A percentile compares a stretch with the other conserved stretches of the same genome.
These are phyloP conservation scores for Tetanocera ferruginea DNA, from an alignment of 2,888 invertebrate species.

Conservation along the genomic window DNA sequence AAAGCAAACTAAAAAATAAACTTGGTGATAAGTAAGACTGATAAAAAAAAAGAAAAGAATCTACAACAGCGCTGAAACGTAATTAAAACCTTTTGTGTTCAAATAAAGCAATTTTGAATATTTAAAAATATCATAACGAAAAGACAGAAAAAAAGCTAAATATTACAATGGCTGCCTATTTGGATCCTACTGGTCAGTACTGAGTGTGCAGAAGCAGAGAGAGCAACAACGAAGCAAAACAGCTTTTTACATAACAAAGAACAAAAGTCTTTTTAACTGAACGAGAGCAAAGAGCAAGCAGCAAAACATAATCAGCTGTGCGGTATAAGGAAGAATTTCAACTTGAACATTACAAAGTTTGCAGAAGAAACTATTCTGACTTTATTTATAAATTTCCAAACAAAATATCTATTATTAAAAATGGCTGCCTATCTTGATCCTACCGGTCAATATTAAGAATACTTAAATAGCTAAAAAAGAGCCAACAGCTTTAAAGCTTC, in stretches of 20 bases:
- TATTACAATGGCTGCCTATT: slow-evolving; percentile 62
- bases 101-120: slow-evolving; percentile 28
- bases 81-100: neutral
- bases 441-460: slow-evolving; percentile 67
- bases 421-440: slow-evolving; percentile 67
- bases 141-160: slow-evolving; percentile 44
- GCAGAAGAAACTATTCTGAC: slow-evolving; percentile 1
- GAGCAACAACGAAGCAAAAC: neutral
- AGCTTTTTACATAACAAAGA: neutral
- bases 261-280: neutral
- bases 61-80: slow-evolving; percentile 29
- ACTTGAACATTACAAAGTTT: slow-evolving; percentile 27
- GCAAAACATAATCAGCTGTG: slow-evolving; percentile 38
- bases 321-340: slow-evolving; percentile 34
- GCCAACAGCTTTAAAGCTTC: neutral
- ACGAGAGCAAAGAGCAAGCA: slow-evolving; percentile 28
- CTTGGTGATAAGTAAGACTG: slow-evolving; percentile 42
- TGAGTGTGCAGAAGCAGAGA: slow-evolving; percentile 46
- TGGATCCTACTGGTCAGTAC: slow-evolving; percentile 70
- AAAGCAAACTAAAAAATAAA: slow-evolving; percentile 30
- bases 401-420: slow-evolving; percentile 28
- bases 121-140: slow-evolving; percentile 29
- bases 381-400: slow-evolving; percentile 3
- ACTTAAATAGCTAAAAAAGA: neutral
- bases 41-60: slow-evolving; percentile 14